Evolutionary conservation across 2,113 vertebrate species (phyloP).

Genomic region (Prunella fulvescens): DNA sequence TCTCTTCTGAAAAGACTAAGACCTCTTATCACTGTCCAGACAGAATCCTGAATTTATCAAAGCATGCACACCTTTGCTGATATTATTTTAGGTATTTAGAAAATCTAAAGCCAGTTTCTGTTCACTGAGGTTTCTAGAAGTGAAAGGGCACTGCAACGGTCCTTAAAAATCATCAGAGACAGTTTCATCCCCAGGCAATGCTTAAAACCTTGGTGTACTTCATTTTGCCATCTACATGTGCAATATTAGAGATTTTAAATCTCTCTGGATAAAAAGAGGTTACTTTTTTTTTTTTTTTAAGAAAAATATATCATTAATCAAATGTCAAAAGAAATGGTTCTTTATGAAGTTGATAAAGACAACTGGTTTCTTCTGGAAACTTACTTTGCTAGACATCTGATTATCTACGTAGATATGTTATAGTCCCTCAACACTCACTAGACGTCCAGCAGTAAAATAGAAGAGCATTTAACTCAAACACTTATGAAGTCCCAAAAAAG

Average conservation of each 20-base stretch:
- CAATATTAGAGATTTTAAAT: neutral
- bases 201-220: neutral
- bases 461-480: neutral
- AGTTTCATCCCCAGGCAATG: neutral
- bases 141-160: neutral
- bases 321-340: neutral
- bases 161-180: neutral
- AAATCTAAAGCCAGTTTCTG: neutral
- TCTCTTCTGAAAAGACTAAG: slow-evolving; percentile 1
- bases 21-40: slow-evolving; percentile 31
- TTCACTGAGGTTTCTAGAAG: neutral
- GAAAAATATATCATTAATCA: neutral
- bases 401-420: neutral
- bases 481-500: neutral
- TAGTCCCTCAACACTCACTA: neutral
- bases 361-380: neutral
- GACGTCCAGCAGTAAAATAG: neutral
- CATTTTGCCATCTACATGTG: neutral
- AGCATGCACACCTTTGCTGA: neutral
- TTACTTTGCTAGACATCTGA: neutral
- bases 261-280: neutral
- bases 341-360: neutral
- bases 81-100: neutral
- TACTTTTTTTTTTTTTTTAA: neutral
- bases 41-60: slow-evolving; percentile 22